Evolutionary conservation across 2,797 vertebrate species (phyloP), one percentile per base, ranked within the genome.

Genomic region (Spea hammondii): DNA sequence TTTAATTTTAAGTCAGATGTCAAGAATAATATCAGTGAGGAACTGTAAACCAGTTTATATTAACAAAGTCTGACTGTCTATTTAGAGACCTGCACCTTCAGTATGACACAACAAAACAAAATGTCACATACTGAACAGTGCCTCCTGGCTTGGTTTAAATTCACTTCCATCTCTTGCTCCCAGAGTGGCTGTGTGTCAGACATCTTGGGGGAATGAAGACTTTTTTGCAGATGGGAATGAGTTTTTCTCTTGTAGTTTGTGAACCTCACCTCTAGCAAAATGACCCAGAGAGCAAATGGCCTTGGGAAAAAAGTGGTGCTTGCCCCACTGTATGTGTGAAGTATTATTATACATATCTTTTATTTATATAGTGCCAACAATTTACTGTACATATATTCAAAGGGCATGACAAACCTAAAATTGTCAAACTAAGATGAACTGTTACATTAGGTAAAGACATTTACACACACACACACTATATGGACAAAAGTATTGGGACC

Each of bases 71-170:
- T 79, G 72, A 75, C 78, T 51, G 57, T 74, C 55, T 70, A 70
- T 75, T 79, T 79, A 75, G 78, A 65, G 78, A 79, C 72, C 75
- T 68, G 75, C 75, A 74, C 71, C 80, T 82, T 82, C 71, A 78
- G 11, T 69, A 57, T 46, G 45, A 65, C 12, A 66, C 59, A 65
- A 53, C 62, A 55, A 69, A n/a, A 69, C 51, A 74, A 74, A 74
- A 72, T 77, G 80, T 77, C 75, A 77, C 47, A 66, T 68, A 51
- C 14, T 4, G 6, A 77, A 12, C 64, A 55, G 70, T 73, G 74
- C 65, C 70, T 46, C 14, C 12, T 74, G 78, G 78, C 78, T 10
- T 48, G 54, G 32, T 49, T 57, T 17, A 54, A 65, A 67, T 65
- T 73, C 77, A 60, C 48, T 53, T 79, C 70, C 46, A 78, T 78